phyloP scores from a whole-genome alignment of 2,888 invertebrate genomes.

The Diploptera punctata region DNA sequence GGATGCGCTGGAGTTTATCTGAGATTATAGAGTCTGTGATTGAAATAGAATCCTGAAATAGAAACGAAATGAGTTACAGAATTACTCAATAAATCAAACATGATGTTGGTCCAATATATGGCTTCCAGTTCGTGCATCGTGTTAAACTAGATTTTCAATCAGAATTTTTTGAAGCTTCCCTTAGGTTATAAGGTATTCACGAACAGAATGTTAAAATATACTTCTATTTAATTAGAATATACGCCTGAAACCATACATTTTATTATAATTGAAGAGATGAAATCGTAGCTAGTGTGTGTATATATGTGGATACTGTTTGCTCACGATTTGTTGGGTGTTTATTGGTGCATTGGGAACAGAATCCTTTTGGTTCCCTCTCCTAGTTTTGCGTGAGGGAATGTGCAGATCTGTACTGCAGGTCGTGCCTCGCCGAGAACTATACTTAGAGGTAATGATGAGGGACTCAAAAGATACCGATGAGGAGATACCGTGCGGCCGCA shows the following conservation, averaged over 20 bases:
- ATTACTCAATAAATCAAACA: too few species aligned
- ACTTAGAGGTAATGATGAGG: slow-evolving; percentile 22
- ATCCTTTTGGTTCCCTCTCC: neutral
- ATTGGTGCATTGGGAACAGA: neutral
- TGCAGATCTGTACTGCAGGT: neutral
- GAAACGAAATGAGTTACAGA: too few species aligned
- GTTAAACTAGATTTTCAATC: neutral
- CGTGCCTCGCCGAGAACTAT: slow-evolving; percentile 1
- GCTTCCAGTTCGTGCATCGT: too few species aligned
- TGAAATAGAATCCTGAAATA: too few species aligned
- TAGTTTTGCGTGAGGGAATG: slow-evolving; percentile 8
- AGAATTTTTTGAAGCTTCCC: neutral
- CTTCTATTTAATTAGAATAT: neutral
- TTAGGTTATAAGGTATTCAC: neutral
- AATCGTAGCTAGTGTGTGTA: neutral
- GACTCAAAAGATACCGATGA: slow-evolving; percentile 16
- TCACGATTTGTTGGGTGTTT: neutral
- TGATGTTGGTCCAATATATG: too few species aligned
- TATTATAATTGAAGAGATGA: neutral
- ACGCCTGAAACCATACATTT: neutral
- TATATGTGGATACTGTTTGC: neutral
- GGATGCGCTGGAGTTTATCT: too few species aligned
- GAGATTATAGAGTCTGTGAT: too few species aligned
- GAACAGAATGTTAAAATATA: neutral
- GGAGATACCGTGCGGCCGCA: neutral